phyloP scores from a whole-genome alignment of 2,797 vertebrate species.

The Lemur catta region DNA sequence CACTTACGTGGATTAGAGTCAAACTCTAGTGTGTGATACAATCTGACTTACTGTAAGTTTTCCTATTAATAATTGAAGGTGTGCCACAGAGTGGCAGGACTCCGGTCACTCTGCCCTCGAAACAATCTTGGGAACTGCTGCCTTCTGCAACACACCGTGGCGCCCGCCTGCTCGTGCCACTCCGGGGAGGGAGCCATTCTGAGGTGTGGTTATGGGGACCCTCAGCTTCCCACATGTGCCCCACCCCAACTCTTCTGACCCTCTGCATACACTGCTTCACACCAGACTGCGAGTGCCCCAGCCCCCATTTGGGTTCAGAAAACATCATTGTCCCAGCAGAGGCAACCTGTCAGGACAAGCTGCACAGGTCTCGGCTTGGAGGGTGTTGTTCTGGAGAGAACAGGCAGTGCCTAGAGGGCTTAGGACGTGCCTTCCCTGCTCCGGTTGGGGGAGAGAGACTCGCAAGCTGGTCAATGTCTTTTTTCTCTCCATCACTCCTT shows the following conservation, averaged over 20 bases:
- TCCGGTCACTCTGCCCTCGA: background rate
- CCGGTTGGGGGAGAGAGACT: background rate
- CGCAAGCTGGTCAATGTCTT: background rate
- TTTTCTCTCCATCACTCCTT: background rate
- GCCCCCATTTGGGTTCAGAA: background rate
- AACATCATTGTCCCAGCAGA: background rate
- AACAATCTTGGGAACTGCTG: background rate
- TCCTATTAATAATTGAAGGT: background rate
- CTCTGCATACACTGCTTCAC: accelerated
- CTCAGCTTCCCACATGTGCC: background rate
- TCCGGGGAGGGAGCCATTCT: background rate
- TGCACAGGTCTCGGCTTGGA: accelerated
- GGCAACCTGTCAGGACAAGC: background rate
- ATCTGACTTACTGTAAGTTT: background rate
- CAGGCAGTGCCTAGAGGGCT: background rate
- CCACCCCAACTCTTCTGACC: background rate
- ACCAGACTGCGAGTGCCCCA: no score
- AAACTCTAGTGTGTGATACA: background rate
- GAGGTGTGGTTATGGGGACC: background rate
- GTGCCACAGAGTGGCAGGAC: background rate
- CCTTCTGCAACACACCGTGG: background rate
- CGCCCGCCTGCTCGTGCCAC: accelerated
- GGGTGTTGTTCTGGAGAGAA: background rate
- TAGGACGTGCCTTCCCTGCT: background rate
- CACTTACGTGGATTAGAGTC: background rate